Evolutionary conservation across 1,140 invertebrate species (phyloP).

Genomic region (Anadara kagoshimensis): DNA sequence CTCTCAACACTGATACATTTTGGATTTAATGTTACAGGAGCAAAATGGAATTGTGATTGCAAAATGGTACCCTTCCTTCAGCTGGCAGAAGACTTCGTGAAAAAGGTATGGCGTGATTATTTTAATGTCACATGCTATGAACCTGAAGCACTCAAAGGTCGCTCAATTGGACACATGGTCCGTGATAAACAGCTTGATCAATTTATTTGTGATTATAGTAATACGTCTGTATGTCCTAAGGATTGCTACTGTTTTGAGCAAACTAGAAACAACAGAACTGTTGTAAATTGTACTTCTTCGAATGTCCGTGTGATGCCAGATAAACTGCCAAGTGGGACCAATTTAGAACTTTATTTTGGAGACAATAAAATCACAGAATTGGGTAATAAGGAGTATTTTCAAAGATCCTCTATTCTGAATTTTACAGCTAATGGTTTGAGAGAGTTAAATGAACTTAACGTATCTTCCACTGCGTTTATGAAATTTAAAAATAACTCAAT

Average conservation of each 20-base stretch:
- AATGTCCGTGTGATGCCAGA: conserved; percentile 8
- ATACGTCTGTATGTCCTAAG: conserved; percentile 17
- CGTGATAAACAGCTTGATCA: conserved; percentile 12
- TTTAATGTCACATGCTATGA: conserved; percentile 18
- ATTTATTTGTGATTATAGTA: no score
- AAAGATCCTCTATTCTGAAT: conserved; percentile 2
- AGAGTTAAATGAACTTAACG: neutral
- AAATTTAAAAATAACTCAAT: neutral
- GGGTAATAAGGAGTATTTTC: conserved; percentile 12
- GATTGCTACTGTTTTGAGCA: conserved; percentile 31
- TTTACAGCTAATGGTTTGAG: no score
- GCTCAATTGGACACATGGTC: conserved; percentile 6
- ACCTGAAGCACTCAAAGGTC: conserved; percentile 12
- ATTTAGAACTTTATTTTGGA: conserved; percentile 6
- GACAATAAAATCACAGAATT: conserved; percentile 23
- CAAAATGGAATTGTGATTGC: no score
- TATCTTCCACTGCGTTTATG: neutral
- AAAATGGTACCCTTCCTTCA: conserved; percentile 30
- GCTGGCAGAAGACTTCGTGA: conserved; percentile 15
- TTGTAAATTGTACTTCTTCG: no score
- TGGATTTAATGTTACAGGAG: no score
- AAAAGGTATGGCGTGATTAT: conserved; percentile 29
- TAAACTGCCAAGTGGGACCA: neutral
- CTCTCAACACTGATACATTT: no score
- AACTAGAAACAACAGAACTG: conserved; percentile 11